Conservation (phyloP, 2,888 invertebrate genomes). For the Dynastes grantii region DNA sequence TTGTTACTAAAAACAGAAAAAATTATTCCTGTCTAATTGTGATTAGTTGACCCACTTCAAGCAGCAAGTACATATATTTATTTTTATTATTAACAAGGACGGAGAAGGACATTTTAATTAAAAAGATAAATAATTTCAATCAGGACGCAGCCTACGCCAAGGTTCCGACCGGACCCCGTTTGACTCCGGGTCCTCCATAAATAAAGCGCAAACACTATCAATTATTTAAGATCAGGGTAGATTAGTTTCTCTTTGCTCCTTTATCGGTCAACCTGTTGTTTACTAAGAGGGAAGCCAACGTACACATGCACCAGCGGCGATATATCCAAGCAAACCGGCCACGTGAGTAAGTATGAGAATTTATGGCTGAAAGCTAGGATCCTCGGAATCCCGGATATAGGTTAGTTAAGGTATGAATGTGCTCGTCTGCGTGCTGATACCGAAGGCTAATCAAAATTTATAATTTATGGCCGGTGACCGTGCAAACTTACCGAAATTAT, state of each 20-base stretch:
- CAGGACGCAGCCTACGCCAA: not conserved
- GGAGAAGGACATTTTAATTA: constrained; percentile 28
- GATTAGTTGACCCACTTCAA: not conserved
- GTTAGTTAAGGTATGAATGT: not conserved
- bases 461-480: constrained; percentile 21
- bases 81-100: constrained; percentile 19
- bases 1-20: not conserved
- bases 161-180: constrained; percentile 5
- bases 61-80: not conserved
- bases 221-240: constrained; percentile 66
- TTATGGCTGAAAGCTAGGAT: constrained; percentile 59
- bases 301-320: constrained; percentile 31
- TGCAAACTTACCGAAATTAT: constrained; percentile 13
- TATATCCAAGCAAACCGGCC: constrained; percentile 2
- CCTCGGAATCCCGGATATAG: constrained; percentile 18
- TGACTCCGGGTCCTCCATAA: constrained; percentile 58
- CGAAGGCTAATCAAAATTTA: constrained; percentile 40
- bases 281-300: constrained; percentile 30
- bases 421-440: constrained; percentile 43
- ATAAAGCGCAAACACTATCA: constrained; percentile 67
- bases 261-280: constrained; percentile 35
- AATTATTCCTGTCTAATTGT: not conserved
- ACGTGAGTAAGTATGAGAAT: constrained; percentile 64
- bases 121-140: constrained; percentile 41
- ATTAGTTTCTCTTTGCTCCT: constrained; percentile 63